phyloP scores from a whole-genome alignment of 1,140 invertebrate species.

The Grapholita molesta region DNA sequence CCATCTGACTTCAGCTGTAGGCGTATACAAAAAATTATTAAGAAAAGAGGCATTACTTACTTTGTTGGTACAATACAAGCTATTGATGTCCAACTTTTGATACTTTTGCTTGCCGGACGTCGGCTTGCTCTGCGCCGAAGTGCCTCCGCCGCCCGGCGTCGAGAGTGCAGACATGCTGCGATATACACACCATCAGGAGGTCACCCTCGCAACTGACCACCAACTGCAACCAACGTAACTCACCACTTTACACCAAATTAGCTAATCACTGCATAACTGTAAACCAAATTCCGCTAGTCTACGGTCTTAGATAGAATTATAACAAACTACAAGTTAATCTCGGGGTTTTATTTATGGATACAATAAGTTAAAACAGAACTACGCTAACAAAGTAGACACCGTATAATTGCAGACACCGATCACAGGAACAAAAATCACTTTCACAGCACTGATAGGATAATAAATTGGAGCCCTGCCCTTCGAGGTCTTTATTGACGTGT shows the following conservation, averaged over 20 bases:
- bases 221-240: slow-evolving; percentile 64
- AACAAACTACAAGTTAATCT: slow-evolving; percentile 31
- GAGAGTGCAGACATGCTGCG: slow-evolving; percentile 80
- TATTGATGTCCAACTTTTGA: slow-evolving; percentile 98
- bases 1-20: not conserved
- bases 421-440: slow-evolving; percentile 47
- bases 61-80: slow-evolving; percentile 92
- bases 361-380: not conserved
- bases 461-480: slow-evolving; percentile 68
- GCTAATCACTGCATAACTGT: slow-evolving; percentile 23
- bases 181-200: slow-evolving; percentile 79
- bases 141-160: slow-evolving; percentile 78
- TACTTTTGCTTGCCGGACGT: slow-evolving; percentile 90
- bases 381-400: not conserved
- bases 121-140: slow-evolving; percentile 75
- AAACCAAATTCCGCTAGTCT: slow-evolving; percentile 24
- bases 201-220: slow-evolving; percentile 73
- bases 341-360: not conserved
- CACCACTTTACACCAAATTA: slow-evolving; percentile 26
- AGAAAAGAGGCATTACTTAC: slow-evolving; percentile 77
- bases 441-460: slow-evolving; percentile 57
- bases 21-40: not conserved
- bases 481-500: slow-evolving; percentile 72
- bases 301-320: slow-evolving; percentile 24
- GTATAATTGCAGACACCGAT: slow-evolving; percentile 14